Percentiles rank a stretch among this genome's conserved stretches.
Evolutionary conservation across 2,888 invertebrate genomes (phyloP).

Genomic region (Auanema freiburgensis): DNA sequence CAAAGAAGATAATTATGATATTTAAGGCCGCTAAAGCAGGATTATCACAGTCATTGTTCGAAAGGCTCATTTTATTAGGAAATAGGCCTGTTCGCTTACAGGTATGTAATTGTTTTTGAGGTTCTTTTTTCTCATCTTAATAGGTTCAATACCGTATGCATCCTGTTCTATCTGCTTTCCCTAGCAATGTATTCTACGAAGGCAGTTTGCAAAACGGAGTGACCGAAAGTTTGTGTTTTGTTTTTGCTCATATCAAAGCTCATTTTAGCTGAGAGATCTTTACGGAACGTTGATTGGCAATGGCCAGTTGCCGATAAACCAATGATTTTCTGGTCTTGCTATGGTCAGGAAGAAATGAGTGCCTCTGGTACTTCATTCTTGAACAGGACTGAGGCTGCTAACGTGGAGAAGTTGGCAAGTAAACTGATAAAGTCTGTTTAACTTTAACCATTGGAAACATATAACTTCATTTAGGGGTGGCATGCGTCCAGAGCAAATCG

Average conservation of each 20-base stretch:
- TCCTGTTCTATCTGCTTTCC: constrained; percentile 93
- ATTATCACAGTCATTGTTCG: constrained; percentile 92
- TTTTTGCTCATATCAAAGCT: background rate
- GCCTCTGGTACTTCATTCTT: constrained; percentile 97
- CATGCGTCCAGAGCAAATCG: constrained; percentile 95
- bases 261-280: constrained; percentile 79
- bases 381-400: constrained; percentile 95
- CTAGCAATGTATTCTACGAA: constrained; percentile 98
- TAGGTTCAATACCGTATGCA: constrained; percentile 93
- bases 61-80: constrained; percentile 91
- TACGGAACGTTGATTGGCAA: constrained; percentile 89
- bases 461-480: constrained; percentile 77
- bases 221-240: constrained; percentile 74
- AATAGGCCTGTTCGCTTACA: constrained; percentile 94
- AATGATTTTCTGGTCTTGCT: constrained; percentile 96
- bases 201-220: constrained; percentile 98
- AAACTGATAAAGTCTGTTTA: constrained; percentile 66
- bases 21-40: constrained; percentile 91
- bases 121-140: background rate
- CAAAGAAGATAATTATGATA: background rate
- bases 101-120: constrained; percentile 67
- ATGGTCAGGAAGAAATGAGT: constrained; percentile 95
- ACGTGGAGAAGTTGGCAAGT: constrained; percentile 96
- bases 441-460: background rate
- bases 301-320: constrained; percentile 96